Base-by-base conservation (phyloP, 2,797 vertebrate genomes). In the Alcedo quadribrachys region DNA sequence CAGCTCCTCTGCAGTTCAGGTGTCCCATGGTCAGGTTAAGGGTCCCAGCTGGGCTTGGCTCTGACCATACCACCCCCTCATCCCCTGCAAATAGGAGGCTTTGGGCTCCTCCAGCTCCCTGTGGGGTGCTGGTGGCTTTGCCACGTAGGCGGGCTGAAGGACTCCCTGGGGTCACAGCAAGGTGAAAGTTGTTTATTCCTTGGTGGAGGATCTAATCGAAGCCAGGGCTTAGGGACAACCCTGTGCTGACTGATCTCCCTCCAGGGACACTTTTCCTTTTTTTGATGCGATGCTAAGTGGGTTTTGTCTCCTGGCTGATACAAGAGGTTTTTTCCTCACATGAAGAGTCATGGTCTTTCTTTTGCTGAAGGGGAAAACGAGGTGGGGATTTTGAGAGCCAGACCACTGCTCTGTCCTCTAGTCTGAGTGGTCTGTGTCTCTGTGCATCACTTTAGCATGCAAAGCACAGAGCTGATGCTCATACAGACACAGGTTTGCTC, bases 131-230 rank as follows among this genome's bases (percentile, higher is more conserved):
- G 77, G 65, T 15, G 17, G 85, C 2, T 67, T 40, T 58, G 85
- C 80, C 75, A 69, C 7, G 15, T 1, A 2, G 78, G 83, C 15
- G 17, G 73, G 67, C 74, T 65, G 12, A 4, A n/a, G 66, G 83
- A 5, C 40, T 86, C 92, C 92, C 87, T 7, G 89, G 85, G 94
- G 94, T 93, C 89, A 89, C 4, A 4, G 92, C 74, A 90, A 69
- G 92, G 96, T 94, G 92, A 91, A 84, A 94, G 92, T 86, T 94
- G 94, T 95, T 95, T 93, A 89, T 92, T 90, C 77, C 12, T 0
- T 2, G 25, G 63, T 9, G 70, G 60, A 92, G 67, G 67, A 89
- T 78, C 91, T 75, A 35, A 93, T 69, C 33, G 10, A 8, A 61
- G 66, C 61, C 0, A 4, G 21, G 37, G 70, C 1, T 0, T 19